phyloP scores from a whole-genome alignment of 2,797 vertebrate genomes.

The Pangasius larnaudii region DNA sequence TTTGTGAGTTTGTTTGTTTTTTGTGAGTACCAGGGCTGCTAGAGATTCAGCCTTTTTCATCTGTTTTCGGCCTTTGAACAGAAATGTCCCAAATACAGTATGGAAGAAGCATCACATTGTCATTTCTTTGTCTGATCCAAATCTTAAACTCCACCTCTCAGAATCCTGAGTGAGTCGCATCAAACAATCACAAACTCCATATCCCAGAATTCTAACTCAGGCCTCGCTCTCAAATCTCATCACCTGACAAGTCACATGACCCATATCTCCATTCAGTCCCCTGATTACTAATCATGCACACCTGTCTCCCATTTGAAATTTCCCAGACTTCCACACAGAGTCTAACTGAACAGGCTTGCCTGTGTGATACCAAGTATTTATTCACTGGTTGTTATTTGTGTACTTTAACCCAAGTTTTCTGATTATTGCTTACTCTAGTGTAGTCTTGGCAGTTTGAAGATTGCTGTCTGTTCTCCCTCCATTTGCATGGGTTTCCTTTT shows the following conservation, averaged over 20 bases:
- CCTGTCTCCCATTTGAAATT: not conserved
- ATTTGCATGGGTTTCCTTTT: not conserved
- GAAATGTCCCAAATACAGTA: not conserved
- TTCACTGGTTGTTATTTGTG: not conserved
- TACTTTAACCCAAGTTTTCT: not conserved
- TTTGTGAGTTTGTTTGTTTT: not conserved
- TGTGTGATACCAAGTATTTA: not conserved
- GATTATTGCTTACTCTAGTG: not conserved
- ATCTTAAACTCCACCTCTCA: not conserved
- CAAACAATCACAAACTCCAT: not conserved
- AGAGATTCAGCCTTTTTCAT: not conserved
- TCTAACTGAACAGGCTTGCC: not conserved
- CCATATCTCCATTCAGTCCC: not conserved
- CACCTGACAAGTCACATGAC: not conserved
- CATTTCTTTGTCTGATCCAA: not conserved
- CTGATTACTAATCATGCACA: not conserved
- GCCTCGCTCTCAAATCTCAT: not conserved
- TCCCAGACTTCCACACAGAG: not conserved
- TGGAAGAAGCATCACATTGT: not conserved
- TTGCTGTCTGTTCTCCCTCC: not conserved
- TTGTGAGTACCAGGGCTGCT: not conserved
- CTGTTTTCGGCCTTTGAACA: not conserved
- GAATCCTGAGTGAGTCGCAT: not conserved
- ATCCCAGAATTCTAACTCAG: not conserved
- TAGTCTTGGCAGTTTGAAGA: not conserved